phyloP scores from a whole-genome alignment of 2,888 invertebrate species.

The Drosophila maculinotata region DNA sequence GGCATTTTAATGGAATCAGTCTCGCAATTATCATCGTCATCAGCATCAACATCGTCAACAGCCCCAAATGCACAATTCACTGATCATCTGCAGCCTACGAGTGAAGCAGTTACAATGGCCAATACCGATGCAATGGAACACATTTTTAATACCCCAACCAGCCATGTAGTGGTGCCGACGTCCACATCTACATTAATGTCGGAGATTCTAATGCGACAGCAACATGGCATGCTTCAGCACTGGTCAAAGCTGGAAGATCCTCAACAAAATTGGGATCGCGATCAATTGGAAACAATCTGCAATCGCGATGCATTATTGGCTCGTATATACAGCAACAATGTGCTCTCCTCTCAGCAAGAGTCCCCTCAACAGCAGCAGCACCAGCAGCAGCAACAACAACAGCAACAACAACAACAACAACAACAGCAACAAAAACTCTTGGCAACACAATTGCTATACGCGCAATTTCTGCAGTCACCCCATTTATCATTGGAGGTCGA shows the following conservation, averaged over 20 bases:
- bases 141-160: constrained; percentile 39
- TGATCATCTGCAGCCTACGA: background rate
- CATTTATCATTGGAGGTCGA: constrained; percentile 23
- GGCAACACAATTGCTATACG: constrained; percentile 78
- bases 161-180: constrained; percentile 12
- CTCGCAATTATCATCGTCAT: constrained; percentile 17
- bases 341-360: constrained; percentile 40
- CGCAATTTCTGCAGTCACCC: constrained; percentile 63
- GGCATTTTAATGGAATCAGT: constrained; percentile 13
- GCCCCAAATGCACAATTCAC: constrained; percentile 2
- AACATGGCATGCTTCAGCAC: constrained; percentile 57
- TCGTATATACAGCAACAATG: constrained; percentile 44
- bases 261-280: constrained; percentile 20
- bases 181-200: constrained; percentile 51
- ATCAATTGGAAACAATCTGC: constrained; percentile 12
- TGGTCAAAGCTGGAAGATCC: constrained; percentile 49
- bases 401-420: constrained; percentile 60
- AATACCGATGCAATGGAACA: constrained; percentile 42
- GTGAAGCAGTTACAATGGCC: constrained; percentile 11
- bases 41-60: constrained; percentile 23
- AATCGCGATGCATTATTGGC: constrained; percentile 33
- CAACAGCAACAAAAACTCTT: constrained; percentile 53
- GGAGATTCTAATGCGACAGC: constrained; percentile 67
- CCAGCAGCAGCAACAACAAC: constrained; percentile 36
- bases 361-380: constrained; percentile 25